Conservation (phyloP, 2,797 vertebrate species). For the Chaenodraco wilsoni region DNA sequence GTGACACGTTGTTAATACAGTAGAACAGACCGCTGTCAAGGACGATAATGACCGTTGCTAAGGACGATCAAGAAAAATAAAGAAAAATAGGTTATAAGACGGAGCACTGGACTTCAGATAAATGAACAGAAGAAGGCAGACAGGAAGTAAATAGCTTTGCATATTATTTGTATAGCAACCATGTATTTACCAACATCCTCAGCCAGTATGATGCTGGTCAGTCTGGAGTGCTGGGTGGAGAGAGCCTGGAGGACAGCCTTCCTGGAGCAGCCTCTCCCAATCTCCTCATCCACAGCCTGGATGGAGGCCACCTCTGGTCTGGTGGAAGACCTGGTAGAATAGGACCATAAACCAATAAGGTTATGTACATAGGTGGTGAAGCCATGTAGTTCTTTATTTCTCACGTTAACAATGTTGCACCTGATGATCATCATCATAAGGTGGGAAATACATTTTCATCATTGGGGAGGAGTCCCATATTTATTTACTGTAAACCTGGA, state of each 20-base stretch:
- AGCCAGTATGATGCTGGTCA: conserved; percentile 95
- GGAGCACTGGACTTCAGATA: too few relatives aligned
- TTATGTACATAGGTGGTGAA: background rate
- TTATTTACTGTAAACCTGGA: background rate
- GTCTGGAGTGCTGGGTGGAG: conserved; percentile 86
- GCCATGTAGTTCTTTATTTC: background rate
- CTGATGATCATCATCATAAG: background rate
- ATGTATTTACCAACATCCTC: conserved; percentile 90
- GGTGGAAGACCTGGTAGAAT: conserved; percentile 88
- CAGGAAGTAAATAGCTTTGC: too few relatives aligned
- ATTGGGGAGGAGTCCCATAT: background rate
- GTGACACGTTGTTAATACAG: too few relatives aligned
- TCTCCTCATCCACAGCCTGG: conserved; percentile 81
- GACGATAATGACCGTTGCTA: too few relatives aligned
- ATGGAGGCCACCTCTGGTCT: conserved; percentile 95
- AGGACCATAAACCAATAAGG: background rate
- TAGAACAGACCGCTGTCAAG: too few relatives aligned
- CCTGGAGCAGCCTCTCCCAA: conserved; percentile 87
- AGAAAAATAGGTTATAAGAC: too few relatives aligned
- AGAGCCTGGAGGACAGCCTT: conserved; percentile 91
- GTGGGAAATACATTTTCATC: background rate
- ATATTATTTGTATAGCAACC: background rate
- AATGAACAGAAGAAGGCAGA: too few relatives aligned
- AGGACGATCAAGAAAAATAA: too few relatives aligned
- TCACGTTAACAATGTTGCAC: background rate